Evolutionary conservation across 2,888 invertebrate genomes (phyloP).

Genomic region (Watsonalla binaria): DNA sequence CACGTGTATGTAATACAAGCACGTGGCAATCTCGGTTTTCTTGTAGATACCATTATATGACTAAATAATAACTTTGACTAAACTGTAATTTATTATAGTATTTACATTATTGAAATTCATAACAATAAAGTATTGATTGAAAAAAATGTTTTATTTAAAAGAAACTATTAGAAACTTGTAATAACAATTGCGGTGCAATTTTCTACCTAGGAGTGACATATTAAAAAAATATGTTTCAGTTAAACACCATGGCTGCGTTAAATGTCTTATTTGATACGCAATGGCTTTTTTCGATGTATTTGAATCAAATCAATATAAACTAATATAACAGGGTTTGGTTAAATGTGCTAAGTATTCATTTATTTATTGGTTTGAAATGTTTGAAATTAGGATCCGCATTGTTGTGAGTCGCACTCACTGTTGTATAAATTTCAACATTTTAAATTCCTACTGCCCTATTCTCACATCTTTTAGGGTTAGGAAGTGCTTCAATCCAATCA

Average conservation of each 20-base stretch:
- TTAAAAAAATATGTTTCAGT: too few species aligned
- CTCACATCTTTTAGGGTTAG: too few species aligned
- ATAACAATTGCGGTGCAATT: too few species aligned
- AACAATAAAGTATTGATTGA: background rate
- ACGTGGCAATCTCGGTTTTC: too few species aligned
- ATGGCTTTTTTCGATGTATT: background rate
- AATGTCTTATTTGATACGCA: background rate
- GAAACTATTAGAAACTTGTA: too few species aligned
- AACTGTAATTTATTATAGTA: background rate
- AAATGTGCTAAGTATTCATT: too few species aligned
- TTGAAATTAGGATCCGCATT: slow-evolving; percentile 58
- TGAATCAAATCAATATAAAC: background rate
- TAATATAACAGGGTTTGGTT: background rate
- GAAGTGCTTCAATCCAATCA: too few species aligned
- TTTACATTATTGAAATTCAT: background rate
- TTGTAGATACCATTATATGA: background rate
- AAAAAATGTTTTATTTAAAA: background rate
- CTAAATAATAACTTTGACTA: background rate
- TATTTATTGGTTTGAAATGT: slow-evolving; percentile 27
- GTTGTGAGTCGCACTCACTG: slow-evolving; percentile 40
- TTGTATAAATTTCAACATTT: too few species aligned
- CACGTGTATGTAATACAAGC: too few species aligned
- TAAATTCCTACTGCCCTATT: too few species aligned
- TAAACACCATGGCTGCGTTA: background rate
- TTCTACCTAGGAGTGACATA: too few species aligned